Base-by-base conservation (phyloP, 2,797 vertebrate genomes). In the Microtus agrestis region DNA sequence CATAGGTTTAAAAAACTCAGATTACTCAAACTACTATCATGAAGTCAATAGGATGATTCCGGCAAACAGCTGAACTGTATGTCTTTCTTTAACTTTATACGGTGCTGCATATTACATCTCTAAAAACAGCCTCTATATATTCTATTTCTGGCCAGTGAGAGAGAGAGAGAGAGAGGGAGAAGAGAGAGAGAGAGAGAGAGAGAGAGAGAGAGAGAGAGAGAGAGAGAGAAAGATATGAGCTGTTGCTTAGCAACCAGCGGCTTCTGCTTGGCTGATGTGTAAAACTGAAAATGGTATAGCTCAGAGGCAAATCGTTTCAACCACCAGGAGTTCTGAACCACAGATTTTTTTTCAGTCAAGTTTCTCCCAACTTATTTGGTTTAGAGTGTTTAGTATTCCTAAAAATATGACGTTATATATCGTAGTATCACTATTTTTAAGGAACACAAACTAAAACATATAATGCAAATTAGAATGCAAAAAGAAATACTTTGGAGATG, bases 241-340 rank as follows among this genome's bases (percentile, higher is more conserved):
- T 96, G 97, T 97, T 98, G 97, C 98, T 98, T 97, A 97, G 97
- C 97, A 98, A 98, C 97, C 46, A 34, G 93, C 79, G 54, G 87
- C 92, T 96, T 95, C 97, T 74, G 56, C 91, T 78, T 95, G 95
- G 81, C 67, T 93, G 89, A 69, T 71, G 91, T 95, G 89, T 95
- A 91, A 97, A 97, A 98, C 87, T 91, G 96, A 96, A 97, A 98
- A 91, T 46, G 4, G 85, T 96, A 91, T 89, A 98, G 98, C 98
- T 97, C 84, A 90, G 90, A 97, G 94, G 95, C 88, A 98, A 98
- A 97, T 97, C 84, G 0, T 3, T 89, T 91, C 79, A 67, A 93
- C 97, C 73, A 43, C 67, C 46, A 93, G 92, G 79, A 96, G 73
- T 67, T 61, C 84, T 48, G 51, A 94, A 51, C 96, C 94, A 89